Base-by-base conservation (phyloP, 2,797 vertebrate species). In the Thamnophis elegans region DNA sequence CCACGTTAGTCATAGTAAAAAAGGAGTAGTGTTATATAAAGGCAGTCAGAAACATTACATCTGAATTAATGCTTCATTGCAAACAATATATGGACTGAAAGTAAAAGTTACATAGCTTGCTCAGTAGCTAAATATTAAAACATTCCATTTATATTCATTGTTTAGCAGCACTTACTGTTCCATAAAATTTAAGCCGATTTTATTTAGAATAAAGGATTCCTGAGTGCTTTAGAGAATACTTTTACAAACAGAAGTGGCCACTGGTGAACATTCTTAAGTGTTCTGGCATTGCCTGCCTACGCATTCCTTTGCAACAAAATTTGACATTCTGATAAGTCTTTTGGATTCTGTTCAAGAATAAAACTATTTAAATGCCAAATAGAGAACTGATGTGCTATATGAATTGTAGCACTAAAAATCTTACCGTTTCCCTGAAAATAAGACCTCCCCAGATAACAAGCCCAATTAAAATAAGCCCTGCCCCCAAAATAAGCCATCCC, bases 291-390 rank as follows among this genome's bases (percentile, higher is more conserved):
- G 62, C 42, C n/a, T 47, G 25, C 55, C 28, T 87, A 68, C 42
- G 54, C 89, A 93, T 91, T 92, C 91, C 54, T 89, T 92, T 89
- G 88, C n/a, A 91, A 78, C 62, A 78, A 73, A 93, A 62, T 62
- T 85, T 85, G 42, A 89, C 60, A 3, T 86, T 68, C 14, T 87
- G 88, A 26, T 82, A 87, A 87, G 1, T 10, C 51, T 36, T 73
- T 89, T 42, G 25, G n/a, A 89, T n/a, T 92, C 73, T n/a, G 26
- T 78, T 32, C 12, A 36, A 2, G 56, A 56, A 89, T 65, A 85
- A 56, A 88, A 91, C 32, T 9, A 89, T 91, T 91, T 89, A 82
- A 88, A 85, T 85, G 47, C 55, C n/a, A 85, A 5, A 54, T 55
- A 51, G 20, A n/a, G 36, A 73, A 36, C 55, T 16, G 14, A 42